Conservation (phyloP, 2,888 invertebrate species). For the Drosophila merina region DNA sequence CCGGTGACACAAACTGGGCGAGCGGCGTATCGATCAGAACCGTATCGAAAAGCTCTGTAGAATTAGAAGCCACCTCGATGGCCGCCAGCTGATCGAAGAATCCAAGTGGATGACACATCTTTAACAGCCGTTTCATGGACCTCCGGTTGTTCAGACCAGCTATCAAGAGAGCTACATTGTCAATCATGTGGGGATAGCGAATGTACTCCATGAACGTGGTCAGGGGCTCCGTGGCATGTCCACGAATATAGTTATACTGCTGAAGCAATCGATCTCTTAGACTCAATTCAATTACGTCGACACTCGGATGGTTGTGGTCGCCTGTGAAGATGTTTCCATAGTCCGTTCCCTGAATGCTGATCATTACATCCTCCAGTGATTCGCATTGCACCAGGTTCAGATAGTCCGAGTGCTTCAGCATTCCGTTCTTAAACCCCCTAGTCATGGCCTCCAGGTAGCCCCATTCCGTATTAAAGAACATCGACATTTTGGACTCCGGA, state of each 20-base stretch:
- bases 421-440: slow-evolving; percentile 98
- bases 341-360: slow-evolving; percentile 98
- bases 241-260: slow-evolving; percentile 97
- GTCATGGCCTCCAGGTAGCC: slow-evolving; percentile 99
- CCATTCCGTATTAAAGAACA: slow-evolving; percentile 94
- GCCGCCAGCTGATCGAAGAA: slow-evolving; percentile 99
- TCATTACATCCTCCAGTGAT: slow-evolving; percentile 97
- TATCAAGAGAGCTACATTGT: slow-evolving; percentile 97
- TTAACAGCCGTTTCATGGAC: slow-evolving; percentile 97
- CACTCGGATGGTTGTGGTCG: slow-evolving; percentile 93
- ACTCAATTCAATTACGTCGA: slow-evolving; percentile 97
- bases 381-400: slow-evolving; percentile 99
- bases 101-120: slow-evolving; percentile 99
- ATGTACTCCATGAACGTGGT: slow-evolving; percentile 98
- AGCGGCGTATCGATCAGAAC: slow-evolving; percentile 98
- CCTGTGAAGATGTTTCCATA: slow-evolving; percentile 98
- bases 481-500: slow-evolving; percentile 13
- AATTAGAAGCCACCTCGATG: slow-evolving; percentile 97
- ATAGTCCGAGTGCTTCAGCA: slow-evolving; percentile 96
- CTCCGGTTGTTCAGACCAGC: slow-evolving; percentile 98
- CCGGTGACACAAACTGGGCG: slow-evolving; percentile 98
- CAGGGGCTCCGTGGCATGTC: slow-evolving; percentile 97
- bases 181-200: slow-evolving; percentile 99
- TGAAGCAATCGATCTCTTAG: slow-evolving; percentile 97
- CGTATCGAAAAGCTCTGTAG: slow-evolving; percentile 98